Base-by-base conservation (phyloP, 2,113 vertebrate species). In the Acanthisitta chloris region DNA sequence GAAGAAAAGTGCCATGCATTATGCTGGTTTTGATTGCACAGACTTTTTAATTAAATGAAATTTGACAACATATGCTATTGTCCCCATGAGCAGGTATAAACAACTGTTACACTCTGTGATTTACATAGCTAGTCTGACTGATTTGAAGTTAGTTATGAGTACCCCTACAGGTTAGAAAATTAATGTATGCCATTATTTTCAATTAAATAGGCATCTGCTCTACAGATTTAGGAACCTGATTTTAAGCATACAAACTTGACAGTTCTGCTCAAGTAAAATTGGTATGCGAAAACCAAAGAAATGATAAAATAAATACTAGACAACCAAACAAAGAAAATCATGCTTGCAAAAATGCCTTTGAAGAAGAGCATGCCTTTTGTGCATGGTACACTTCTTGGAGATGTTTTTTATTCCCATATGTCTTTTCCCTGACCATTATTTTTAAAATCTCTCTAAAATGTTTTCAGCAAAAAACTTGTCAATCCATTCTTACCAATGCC, bases 101-200 rank as follows among this genome's bases (percentile, higher is more conserved):
- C 79, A 90, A 91, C 90, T 90, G 67, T 86, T 91, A 73, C 43
- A 94, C 45, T 58, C 71, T 77, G 73, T 85, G 85, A 62, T 96
- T 91, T 91, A 51, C 23, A 28, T 36, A 62, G 38, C 51, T 49
- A 29, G 29, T 57, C 59, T 80, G 65, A 78, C 88, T 91, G 93
- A 69, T 91, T 80, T 85, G 66, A 69, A 91, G 73, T 94, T 94
- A 95, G 82, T 77, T 94, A 88, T 73, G 43, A 88, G 51, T 94
- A 95, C 45, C 79, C 74, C 85, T 82, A 54, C 71, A 90, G 94
- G 88, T 94, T 86, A 88, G 62, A 86, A 94, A 94, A 95, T 90
- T 81, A 92, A 94, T 54, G 38, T 49, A 29, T 83, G 69, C 59
- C 38, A 58, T 93, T 88, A 90, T 90, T 96, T 97, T 93, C 29